Base-by-base conservation (phyloP, 2,797 vertebrate species). In the Delichon dasypus region DNA sequence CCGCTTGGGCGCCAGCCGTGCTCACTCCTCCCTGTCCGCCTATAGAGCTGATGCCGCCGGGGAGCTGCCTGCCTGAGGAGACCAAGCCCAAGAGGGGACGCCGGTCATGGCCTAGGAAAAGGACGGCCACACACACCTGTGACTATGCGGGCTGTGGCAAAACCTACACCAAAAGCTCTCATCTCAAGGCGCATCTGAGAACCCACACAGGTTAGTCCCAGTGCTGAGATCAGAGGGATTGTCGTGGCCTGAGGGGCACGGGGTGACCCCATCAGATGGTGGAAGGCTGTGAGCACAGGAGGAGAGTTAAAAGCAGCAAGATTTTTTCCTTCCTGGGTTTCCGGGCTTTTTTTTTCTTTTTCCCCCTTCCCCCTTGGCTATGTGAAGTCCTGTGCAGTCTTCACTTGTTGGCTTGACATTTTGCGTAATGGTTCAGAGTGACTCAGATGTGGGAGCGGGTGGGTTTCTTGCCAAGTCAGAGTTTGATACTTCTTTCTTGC, bases 161-260 rank as follows among this genome's bases (percentile, higher is more conserved):
- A 97, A 99, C 99, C 1, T 99, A 99, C 96, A 99, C 99, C 32
- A 99, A 99, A 97, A 99, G 99, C 96, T 99, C 99, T 48, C 99
- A 99, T 96, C 98, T 99, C 90, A 99, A 99, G 97, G 99, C 99
- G 0, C 99, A 99, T 91, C 98, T 99, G 96, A 98, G 99, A 95
- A 99, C 99, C 20, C 99, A 99, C 98, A 99, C 99, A 99, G 99
- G 99, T 99, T 96, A 95, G 96, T 77, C 16, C n/a, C 7, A 2
- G 17, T 2, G 6, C 6, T 3, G 2, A 21, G 5, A 4, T 53
- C 21, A 4, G 45, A 8, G 25, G 16, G 11, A 34, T 42, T 42
- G 23, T n/a, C 47, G 7, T 4, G 3, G 20, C 19, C 4, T 22
- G 13, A 58, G 32, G 17, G 7, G 3, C 3, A 1, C 1, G 18